Percentiles rank a stretch among this genome's conserved stretches.
Conservation (phyloP, 2,797 vertebrate species). For the Pampus argenteus region DNA sequence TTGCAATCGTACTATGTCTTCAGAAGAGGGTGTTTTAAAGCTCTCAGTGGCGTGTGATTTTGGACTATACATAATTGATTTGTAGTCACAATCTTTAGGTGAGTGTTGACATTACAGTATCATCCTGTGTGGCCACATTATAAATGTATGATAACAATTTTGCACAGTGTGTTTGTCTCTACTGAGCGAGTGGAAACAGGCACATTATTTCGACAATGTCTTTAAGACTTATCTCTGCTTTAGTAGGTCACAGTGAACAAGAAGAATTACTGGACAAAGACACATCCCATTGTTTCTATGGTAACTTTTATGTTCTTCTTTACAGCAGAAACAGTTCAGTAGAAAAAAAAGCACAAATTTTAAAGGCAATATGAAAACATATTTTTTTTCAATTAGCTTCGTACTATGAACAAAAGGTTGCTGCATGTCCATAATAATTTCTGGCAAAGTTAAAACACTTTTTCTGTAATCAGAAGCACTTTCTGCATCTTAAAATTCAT, state of each 20-base stretch:
- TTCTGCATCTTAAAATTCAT: not conserved
- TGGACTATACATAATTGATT: no score
- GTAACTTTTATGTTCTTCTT: conserved; percentile 29
- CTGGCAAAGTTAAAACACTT: not conserved
- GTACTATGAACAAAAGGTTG: not conserved
- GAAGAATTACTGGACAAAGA: conserved; percentile 32
- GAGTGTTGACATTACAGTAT: not conserved
- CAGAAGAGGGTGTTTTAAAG: not conserved
- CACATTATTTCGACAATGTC: not conserved
- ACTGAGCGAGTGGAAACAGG: not conserved
- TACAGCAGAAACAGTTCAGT: no score
- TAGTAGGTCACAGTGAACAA: conserved; percentile 7
- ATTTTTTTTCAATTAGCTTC: not conserved
- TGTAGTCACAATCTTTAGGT: no score
- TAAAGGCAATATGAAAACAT: not conserved
- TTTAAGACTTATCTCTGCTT: no score
- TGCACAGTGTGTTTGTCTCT: not conserved
- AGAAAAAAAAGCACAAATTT: no score
- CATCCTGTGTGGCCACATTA: not conserved
- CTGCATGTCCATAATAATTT: not conserved
- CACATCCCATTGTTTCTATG: conserved; percentile 26
- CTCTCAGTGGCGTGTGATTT: not conserved
- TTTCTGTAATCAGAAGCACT: not conserved
- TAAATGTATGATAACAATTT: not conserved
- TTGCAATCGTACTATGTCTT: not conserved